Percentiles rank a stretch among this genome's conserved stretches.
These are phyloP conservation scores for Drosophila macrothrix DNA, from an alignment of 2,888 invertebrate genomes.

Conservation along the genomic window DNA sequence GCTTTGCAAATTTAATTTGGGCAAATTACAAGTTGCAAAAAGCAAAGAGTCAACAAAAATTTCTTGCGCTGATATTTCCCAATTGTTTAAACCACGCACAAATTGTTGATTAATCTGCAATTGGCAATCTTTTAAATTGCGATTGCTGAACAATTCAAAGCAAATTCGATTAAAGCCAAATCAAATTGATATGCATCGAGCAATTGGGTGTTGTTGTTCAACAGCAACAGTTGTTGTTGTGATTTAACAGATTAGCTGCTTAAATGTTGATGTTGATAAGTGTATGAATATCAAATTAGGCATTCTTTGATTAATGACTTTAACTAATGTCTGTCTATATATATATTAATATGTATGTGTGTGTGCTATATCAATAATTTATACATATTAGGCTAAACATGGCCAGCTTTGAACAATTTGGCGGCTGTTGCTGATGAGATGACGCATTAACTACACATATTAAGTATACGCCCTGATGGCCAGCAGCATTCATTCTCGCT, in stretches of 20 bases:
- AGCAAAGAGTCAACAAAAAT: neutral
- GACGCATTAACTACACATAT: constrained; percentile 51
- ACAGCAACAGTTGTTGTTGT: constrained; percentile 1
- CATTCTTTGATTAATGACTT: constrained; percentile 25
- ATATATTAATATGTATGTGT: neutral
- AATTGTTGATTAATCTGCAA: neutral
- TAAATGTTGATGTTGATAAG: constrained; percentile 18
- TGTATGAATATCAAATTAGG: constrained; percentile 32
- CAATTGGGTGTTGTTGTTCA: neutral
- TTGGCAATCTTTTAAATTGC: neutral
- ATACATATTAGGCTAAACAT: constrained; percentile 21
- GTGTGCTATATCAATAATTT: constrained; percentile 20
- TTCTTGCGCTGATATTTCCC: neutral
- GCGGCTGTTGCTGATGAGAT: constrained; percentile 14
- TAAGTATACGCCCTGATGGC: constrained; percentile 48
- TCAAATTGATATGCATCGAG: neutral
- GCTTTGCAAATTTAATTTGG: neutral
- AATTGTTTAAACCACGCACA: neutral
- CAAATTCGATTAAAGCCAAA: neutral
- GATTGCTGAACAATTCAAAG: neutral
- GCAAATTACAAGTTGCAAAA: neutral
- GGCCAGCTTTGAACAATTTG: constrained; percentile 23
- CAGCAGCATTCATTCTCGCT: constrained; percentile 2
- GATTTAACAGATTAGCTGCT: constrained; percentile 14
- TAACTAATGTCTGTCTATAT: neutral